Base-by-base conservation (phyloP, 2,888 invertebrate genomes). In the Drosophila prolongata region DNA sequence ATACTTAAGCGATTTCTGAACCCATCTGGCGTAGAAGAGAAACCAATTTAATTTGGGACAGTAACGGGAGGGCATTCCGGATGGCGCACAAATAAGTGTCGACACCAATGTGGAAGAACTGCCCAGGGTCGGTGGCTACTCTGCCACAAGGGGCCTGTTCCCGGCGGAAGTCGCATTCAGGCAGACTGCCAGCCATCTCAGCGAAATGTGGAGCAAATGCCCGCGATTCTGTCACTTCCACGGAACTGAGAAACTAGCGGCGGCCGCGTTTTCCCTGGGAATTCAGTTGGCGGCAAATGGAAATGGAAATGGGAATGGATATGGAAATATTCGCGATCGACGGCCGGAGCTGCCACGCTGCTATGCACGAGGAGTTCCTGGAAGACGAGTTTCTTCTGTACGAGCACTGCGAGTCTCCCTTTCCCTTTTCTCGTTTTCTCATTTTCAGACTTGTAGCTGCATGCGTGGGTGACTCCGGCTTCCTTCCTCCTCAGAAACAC, bases 191-290 rank as follows among this genome's bases (percentile, higher is more conserved):
- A 52, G 57, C 13, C 65, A 77, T 10, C 40, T 19, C 57, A 52
- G 54, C 10, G 59, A 77, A 86, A 87, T 75, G 78, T 84, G 78
- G 85, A 81, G 78, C 87, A 87, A 74, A 70, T 76, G 50, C 16
- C 40, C 55, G 42, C 42, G 49, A 49, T 64, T 64, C 67, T 64
- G 65, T 61, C 64, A 40, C 38, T 79, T 80, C 84, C 75, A 78
- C 54, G 77, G 72, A 86, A 71, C 59, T 58, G 56, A 46, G 74
- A 59, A 78, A 11, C 47, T 47, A 34, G 30, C 30, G 47, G 34
- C 35, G 49, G 16, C 49, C 59, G 60, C 70, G 55, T 50, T 73
- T 83, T 75, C 78, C 66, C 71, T 72, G 71, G 66, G 82, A 87
- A 85, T 79, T 75, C 58, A 52, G 76, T 77, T 77, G 73, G 75